Percentiles rank a stretch among this genome's conserved stretches.
Evolutionary conservation across 2,113 vertebrate species (phyloP).

Genomic region (Glareola pratincola): DNA sequence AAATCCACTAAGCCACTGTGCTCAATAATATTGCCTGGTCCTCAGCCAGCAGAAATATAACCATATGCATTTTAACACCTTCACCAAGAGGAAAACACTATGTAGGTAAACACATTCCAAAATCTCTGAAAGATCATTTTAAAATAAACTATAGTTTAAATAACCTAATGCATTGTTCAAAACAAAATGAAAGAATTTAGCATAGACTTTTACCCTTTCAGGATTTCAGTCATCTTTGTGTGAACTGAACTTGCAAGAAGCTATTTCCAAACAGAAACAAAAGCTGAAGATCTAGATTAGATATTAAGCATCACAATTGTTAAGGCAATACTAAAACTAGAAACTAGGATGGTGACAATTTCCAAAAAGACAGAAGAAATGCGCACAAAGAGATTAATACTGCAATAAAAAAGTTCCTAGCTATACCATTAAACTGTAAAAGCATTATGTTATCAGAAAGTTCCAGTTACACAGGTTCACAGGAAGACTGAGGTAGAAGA

Average conservation of each 20-base stretch:
- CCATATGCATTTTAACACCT: not conserved
- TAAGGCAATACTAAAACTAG: not conserved
- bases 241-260: not conserved
- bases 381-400: not conserved
- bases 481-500: not conserved
- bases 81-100: not conserved
- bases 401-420: not conserved
- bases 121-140: not conserved
- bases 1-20: not conserved
- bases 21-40: not conserved
- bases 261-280: not conserved
- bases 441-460: not conserved
- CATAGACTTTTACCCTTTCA: not conserved
- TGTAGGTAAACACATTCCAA: not conserved
- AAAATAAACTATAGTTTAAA: not conserved
- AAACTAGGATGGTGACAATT: not conserved
- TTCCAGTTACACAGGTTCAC: constrained; percentile 19
- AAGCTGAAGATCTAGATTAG: not conserved
- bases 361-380: not conserved
- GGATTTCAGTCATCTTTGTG: not conserved
- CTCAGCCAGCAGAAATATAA: not conserved
- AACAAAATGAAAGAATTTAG: not conserved
- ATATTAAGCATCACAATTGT: not conserved
- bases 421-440: not conserved
- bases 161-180: not conserved